phyloP scores from a whole-genome alignment of 2,797 vertebrate genomes.

The Onychomys torridus region DNA sequence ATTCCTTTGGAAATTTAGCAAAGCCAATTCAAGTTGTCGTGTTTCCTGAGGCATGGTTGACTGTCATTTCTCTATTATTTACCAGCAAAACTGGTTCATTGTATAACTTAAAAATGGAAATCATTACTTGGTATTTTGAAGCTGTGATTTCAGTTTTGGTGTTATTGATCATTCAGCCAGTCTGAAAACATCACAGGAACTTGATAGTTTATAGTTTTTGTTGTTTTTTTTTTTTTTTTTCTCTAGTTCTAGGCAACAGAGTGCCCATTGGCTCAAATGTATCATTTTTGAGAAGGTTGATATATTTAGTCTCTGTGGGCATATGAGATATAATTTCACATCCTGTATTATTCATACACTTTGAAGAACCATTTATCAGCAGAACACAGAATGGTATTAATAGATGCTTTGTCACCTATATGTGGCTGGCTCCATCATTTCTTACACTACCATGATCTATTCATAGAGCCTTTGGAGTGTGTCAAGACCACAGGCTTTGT shows the following conservation, averaged over 20 bases:
- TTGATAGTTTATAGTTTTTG: neutral
- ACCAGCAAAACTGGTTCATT: neutral
- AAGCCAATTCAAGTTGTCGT: neutral
- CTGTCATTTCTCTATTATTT: neutral
- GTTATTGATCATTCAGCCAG: neutral
- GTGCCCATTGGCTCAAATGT: neutral
- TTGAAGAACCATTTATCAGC: conserved; percentile 67
- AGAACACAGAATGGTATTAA: conserved; percentile 41
- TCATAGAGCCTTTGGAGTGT: neutral
- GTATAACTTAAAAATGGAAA: neutral
- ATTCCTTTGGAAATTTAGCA: neutral
- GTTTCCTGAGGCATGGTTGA: neutral
- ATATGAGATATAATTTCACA: conserved; percentile 53
- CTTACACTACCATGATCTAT: conserved; percentile 9
- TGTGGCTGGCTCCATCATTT: neutral
- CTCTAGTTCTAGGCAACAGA: conserved; percentile 4
- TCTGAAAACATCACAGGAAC: neutral
- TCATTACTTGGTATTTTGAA: neutral
- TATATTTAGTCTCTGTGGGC: conserved; percentile 65
- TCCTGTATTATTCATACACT: conserved; percentile 69
- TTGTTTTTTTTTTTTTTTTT: conserved; percentile 49
- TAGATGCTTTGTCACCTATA: conserved; percentile 44
- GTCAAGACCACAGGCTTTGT: conserved; percentile 22
- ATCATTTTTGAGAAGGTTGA: conserved; percentile 18
- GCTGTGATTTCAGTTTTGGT: neutral